Conservation (phyloP, 2,113 vertebrate genomes). For the Philantomba maxwellii region DNA sequence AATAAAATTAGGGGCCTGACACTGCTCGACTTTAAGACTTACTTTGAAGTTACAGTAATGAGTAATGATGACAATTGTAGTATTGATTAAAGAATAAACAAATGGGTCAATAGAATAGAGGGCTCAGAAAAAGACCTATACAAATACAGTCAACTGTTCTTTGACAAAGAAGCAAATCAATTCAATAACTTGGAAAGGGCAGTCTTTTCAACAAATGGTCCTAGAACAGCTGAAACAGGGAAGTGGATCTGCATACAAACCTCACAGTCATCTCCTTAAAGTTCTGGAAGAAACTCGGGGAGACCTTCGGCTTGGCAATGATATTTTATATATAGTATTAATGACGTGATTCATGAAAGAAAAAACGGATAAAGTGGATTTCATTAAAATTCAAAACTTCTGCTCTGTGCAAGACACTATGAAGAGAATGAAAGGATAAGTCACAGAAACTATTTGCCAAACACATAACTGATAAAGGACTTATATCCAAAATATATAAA, state of each 20-base stretch:
- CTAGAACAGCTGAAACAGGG: not conserved
- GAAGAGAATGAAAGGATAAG: not conserved
- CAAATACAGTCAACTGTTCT: not conserved
- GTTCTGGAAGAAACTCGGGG: not conserved
- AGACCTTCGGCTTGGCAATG: not conserved
- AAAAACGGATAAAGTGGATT: not conserved
- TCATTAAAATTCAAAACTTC: not conserved
- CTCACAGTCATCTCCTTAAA: not conserved
- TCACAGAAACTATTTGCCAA: not conserved
- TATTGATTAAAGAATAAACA: not conserved
- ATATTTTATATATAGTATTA: not conserved
- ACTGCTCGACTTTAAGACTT: not conserved
- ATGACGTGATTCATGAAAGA: not conserved
- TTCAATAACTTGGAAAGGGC: not conserved
- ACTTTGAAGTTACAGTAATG: not conserved
- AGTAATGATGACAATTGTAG: not conserved
- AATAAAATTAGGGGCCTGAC: not conserved
- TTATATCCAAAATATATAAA: not conserved
- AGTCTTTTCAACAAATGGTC: not conserved
- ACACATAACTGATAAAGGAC: not conserved
- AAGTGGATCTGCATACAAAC: not conserved
- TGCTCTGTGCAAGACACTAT: not conserved
- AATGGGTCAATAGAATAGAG: not conserved
- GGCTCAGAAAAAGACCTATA: not conserved
- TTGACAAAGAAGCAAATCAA: not conserved